Percentiles rank a stretch among this genome's conserved stretches.
These are phyloP conservation scores for Todiramphus chloris DNA, from an alignment of 2,113 vertebrate genomes.

Conservation along the genomic window DNA sequence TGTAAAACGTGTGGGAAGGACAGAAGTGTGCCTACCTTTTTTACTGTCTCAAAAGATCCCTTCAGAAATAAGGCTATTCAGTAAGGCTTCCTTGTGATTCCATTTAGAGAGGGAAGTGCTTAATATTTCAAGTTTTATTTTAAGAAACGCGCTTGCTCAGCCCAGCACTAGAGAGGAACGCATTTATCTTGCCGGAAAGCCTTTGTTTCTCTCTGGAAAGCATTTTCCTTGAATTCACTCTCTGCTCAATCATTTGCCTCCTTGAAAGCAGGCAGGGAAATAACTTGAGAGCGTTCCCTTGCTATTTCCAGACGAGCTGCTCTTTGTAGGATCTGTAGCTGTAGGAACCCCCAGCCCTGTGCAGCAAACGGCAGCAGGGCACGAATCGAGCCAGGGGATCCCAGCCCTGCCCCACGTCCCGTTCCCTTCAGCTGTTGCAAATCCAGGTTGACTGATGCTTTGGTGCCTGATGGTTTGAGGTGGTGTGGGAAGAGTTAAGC, in stretches of 20 bases:
- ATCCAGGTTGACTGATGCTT: neutral
- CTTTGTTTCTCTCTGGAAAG: neutral
- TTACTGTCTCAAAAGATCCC: neutral
- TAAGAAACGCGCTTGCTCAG: neutral
- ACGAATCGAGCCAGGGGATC: accelerated
- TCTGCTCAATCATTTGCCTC: neutral
- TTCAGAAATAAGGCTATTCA: neutral
- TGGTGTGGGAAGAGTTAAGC: neutral
- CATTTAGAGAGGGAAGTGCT: neutral
- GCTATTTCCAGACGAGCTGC: neutral
- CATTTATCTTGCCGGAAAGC: neutral
- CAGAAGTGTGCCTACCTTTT: neutral
- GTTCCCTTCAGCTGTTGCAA: accelerated
- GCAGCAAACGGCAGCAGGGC: neutral
- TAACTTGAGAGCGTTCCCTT: neutral
- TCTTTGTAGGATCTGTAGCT: accelerated
- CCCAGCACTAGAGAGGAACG: neutral
- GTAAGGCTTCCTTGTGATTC: neutral
- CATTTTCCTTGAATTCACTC: neutral
- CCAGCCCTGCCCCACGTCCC: neutral
- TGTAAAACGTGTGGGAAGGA: neutral
- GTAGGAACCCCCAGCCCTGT: neutral
- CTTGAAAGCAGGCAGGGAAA: neutral
- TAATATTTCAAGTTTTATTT: neutral
- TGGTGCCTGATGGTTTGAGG: neutral